Percentiles rank a stretch among this genome's conserved stretches.
Conservation (phyloP, 2,888 invertebrate species). For the Ypsolopha sequella region DNA sequence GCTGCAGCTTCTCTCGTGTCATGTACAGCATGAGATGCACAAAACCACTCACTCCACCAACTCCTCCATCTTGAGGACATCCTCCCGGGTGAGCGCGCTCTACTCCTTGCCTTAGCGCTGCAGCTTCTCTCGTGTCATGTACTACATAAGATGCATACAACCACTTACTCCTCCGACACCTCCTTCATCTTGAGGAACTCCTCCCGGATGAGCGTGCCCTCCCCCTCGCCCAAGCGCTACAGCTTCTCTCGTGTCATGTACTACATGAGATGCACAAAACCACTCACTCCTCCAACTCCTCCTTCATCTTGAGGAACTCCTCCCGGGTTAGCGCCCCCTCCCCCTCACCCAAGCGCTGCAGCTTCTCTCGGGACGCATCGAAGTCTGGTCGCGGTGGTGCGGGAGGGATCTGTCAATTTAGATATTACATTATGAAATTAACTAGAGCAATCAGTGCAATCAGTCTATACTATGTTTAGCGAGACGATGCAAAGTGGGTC, state of each 20-base stretch:
- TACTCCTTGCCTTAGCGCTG: slow-evolving; percentile 98
- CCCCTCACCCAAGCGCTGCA: slow-evolving; percentile 97
- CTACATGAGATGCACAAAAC: no score
- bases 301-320: slow-evolving; percentile 99
- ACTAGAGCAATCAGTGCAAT: no score
- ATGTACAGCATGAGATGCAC: no score
- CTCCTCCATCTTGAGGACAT: slow-evolving; percentile 99
- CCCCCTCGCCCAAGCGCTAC: slow-evolving; percentile 97
- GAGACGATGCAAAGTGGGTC: no score
- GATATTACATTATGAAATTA: background rate
- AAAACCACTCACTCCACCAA: slow-evolving; percentile 93
- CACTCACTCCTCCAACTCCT: slow-evolving; percentile 97
- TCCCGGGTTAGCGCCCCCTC: slow-evolving; percentile 99
- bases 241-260: slow-evolving; percentile 99
- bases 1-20: no score
- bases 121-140: slow-evolving; percentile 97
- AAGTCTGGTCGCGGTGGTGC: slow-evolving; percentile 97
- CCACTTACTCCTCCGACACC: slow-evolving; percentile 95
- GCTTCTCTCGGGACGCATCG: slow-evolving; percentile 97
- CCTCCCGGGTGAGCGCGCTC: slow-evolving; percentile 98
- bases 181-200: slow-evolving; percentile 99
- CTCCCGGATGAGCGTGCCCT: slow-evolving; percentile 98
- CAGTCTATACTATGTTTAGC: no score
- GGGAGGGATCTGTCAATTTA: slow-evolving; percentile 81
- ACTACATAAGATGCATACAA: no score